A percentile compares a stretch with the other conserved stretches of the same genome.
phyloP scores from a whole-genome alignment of 2,113 vertebrate genomes.

The Ramphastos sulfuratus region DNA sequence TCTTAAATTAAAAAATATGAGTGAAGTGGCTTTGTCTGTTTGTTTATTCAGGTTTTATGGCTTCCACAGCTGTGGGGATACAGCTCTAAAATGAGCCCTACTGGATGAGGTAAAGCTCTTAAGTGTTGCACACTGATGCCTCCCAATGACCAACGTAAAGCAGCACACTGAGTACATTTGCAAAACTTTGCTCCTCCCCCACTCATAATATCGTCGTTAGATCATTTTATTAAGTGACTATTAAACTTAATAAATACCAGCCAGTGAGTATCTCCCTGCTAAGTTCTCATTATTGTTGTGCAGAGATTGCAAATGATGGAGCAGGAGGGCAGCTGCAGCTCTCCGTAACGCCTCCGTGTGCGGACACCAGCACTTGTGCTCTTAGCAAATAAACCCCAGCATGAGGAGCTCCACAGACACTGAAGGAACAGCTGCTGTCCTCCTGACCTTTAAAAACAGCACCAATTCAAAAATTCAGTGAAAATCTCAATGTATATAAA shows the following conservation, averaged over 20 bases:
- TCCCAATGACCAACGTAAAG: slow-evolving; percentile 62
- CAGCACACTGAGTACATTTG: slow-evolving; percentile 29
- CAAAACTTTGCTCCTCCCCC: not conserved
- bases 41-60: not conserved
- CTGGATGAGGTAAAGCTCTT: not conserved
- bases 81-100: not conserved
- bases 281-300: not conserved
- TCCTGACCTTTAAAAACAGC: not conserved
- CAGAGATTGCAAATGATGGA: not conserved
- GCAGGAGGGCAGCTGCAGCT: not conserved
- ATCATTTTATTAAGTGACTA: not conserved
- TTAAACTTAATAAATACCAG: not conserved
- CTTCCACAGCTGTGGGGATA: not conserved
- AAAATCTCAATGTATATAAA: not conserved
- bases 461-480: not conserved
- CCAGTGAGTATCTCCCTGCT: not conserved
- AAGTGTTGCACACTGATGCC: slow-evolving; percentile 66
- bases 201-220: not conserved
- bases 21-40: not conserved
- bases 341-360: not conserved
- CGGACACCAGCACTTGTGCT: not conserved
- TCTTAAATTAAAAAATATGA: not conserved
- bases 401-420: not conserved
- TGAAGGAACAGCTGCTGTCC: not conserved
- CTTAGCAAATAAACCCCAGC: not conserved